Evolutionary conservation across 2,888 invertebrate species (phyloP).

Genomic region (Hyalella azteca): DNA sequence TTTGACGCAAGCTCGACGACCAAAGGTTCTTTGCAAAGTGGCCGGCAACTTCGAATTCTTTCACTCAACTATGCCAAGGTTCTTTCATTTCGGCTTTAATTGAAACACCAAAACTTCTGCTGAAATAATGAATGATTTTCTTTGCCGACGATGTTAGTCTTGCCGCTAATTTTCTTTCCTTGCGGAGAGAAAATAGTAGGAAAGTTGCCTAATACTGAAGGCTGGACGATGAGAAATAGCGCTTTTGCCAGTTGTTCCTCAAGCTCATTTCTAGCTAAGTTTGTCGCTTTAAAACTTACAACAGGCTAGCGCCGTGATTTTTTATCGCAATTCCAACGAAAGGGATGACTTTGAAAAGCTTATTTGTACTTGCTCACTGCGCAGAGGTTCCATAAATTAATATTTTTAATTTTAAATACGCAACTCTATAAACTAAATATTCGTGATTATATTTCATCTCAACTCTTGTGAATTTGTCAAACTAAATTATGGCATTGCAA

Average conservation of each 20-base stretch:
- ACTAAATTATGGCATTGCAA: too few relatives aligned
- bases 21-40: background rate
- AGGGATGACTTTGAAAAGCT: too few relatives aligned
- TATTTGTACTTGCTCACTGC: too few relatives aligned
- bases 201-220: conserved; percentile 34
- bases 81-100: conserved; percentile 16
- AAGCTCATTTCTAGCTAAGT: conserved; percentile 15
- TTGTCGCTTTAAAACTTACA: conserved; percentile 20
- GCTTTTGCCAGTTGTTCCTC: background rate
- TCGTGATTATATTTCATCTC: too few relatives aligned
- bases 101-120: conserved; percentile 29
- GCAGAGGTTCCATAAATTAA: too few relatives aligned
- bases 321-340: too few relatives aligned
- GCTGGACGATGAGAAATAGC: conserved; percentile 24
- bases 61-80: background rate
- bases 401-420: too few relatives aligned
- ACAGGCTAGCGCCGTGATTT: too few relatives aligned
- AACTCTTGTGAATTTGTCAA: too few relatives aligned
- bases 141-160: conserved; percentile 29
- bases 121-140: conserved; percentile 35
- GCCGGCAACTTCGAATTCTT: background rate
- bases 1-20: background rate
- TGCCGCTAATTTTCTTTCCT: conserved; percentile 32
- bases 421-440: too few relatives aligned
- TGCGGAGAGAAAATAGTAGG: conserved; percentile 9